Evolutionary conservation across 2,888 invertebrate genomes (phyloP).

Genomic region (Xanthia togata): DNA sequence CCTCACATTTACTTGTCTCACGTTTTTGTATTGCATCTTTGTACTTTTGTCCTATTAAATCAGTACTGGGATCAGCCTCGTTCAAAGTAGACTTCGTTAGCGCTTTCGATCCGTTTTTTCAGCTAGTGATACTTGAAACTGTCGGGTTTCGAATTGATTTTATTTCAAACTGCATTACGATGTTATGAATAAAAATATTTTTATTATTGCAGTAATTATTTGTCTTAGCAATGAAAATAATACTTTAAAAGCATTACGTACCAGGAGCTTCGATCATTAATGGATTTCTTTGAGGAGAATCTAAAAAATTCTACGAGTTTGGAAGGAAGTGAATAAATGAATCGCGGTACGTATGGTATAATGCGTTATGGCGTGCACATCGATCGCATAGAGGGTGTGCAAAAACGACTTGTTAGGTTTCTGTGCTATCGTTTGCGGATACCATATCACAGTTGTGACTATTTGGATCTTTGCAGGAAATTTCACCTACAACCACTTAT

Average conservation of each 20-base stretch:
- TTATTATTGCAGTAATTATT: slow-evolving; percentile 38
- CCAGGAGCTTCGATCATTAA: slow-evolving; percentile 53
- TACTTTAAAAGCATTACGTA: slow-evolving; percentile 61
- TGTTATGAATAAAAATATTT: slow-evolving; percentile 30
- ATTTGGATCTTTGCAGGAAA: no score
- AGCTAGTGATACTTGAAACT: slow-evolving; percentile 14
- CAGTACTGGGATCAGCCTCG: slow-evolving; percentile 29
- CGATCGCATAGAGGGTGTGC: no score
- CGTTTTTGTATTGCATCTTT: slow-evolving; percentile 15
- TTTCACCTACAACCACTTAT: no score
- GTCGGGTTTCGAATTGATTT: not conserved
- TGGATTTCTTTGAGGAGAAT: slow-evolving; percentile 44
- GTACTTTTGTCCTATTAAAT: slow-evolving; percentile 33
- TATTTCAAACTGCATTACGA: slow-evolving; percentile 12
- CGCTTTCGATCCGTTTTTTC: not conserved
- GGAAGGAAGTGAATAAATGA: slow-evolving; percentile 10
- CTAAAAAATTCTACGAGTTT: slow-evolving; percentile 6
- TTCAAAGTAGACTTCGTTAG: slow-evolving; percentile 8
- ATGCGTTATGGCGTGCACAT: no score
- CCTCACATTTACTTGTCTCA: slow-evolving; percentile 20
- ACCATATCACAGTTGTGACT: no score
- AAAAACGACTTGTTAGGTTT: no score
- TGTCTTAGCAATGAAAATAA: slow-evolving; percentile 68
- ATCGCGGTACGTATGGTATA: not conserved
- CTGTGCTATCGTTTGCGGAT: no score